These are phyloP conservation scores for Ctenodactylus gundi DNA, from an alignment of 2,113 vertebrate species.

Conservation along the genomic window DNA sequence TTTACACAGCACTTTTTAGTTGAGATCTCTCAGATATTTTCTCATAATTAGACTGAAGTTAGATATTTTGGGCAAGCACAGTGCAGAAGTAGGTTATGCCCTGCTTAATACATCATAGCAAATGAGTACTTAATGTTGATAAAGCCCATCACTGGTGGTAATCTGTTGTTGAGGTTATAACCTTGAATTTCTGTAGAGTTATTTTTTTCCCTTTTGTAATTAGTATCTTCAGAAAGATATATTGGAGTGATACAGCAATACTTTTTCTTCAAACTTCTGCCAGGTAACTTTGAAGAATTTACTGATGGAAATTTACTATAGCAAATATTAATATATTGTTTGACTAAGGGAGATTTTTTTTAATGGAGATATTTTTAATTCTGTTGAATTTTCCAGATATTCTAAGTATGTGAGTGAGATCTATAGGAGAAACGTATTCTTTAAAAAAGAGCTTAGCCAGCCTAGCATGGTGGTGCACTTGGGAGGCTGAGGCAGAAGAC, in stretches of 20 bases:
- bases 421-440: neutral
- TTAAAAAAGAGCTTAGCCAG: neutral
- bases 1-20: neutral
- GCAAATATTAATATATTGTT: neutral
- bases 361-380: neutral
- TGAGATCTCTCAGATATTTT: neutral
- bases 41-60: neutral
- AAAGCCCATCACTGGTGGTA: neutral
- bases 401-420: slow-evolving; percentile 30
- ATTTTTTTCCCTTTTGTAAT: slow-evolving; percentile 28
- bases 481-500: too few species aligned
- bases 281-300: slow-evolving; percentile 3
- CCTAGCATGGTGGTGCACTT: too few species aligned
- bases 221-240: neutral
- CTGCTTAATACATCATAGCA: neutral
- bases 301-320: neutral
- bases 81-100: neutral
- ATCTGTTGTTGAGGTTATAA: neutral
- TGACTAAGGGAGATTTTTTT: neutral
- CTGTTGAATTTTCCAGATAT: slow-evolving; percentile 10
- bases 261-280: neutral
- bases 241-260: neutral
- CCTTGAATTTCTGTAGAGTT: neutral
- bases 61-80: neutral
- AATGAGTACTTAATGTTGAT: neutral